These are phyloP conservation scores for Aphidius gifuensis DNA, from an alignment of 1,140 invertebrate genomes.

Conservation along the genomic window DNA sequence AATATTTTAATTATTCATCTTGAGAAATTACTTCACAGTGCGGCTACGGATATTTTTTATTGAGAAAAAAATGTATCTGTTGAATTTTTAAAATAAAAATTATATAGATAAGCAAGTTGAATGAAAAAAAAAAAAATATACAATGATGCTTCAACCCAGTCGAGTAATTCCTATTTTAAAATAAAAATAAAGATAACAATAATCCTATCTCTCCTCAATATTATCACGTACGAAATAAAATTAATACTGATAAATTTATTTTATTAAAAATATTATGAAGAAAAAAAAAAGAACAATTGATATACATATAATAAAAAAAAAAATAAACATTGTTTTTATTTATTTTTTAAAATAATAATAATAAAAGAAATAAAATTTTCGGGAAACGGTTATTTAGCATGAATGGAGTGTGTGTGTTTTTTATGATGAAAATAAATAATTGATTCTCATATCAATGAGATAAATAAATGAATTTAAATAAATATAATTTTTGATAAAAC, in stretches of 20 bases:
- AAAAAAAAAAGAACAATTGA: neutral
- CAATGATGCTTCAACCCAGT: slow-evolving; percentile 36
- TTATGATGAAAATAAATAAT: slow-evolving; percentile 21
- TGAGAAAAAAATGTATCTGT: slow-evolving; percentile 14
- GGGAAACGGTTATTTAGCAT: slow-evolving; percentile 8
- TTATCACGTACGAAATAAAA: slow-evolving; percentile 38
- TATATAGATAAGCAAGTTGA: slow-evolving; percentile 31
- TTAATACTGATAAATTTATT: slow-evolving; percentile 39
- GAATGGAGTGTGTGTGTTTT: slow-evolving; percentile 14
- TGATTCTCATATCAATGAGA: neutral
- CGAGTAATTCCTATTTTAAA: slow-evolving; percentile 39
- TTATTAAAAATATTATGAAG: slow-evolving; percentile 11
- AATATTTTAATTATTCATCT: too few species aligned
- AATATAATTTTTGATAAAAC: slow-evolving; percentile 12
- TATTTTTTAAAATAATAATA: too few species aligned
- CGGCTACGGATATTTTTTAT: too few species aligned
- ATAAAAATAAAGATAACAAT: slow-evolving; percentile 41
- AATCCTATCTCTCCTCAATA: slow-evolving; percentile 45
- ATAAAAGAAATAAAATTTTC: neutral
- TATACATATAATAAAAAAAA: neutral
- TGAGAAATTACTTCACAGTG: too few species aligned
- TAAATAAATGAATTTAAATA: neutral
- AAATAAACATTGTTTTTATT: neutral
- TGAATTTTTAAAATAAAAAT: slow-evolving; percentile 39
- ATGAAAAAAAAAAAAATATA: slow-evolving; percentile 24